Base-by-base conservation (phyloP, 64 coral and sea anemone genomes). In the Cladopsammia gracilis region DNA sequence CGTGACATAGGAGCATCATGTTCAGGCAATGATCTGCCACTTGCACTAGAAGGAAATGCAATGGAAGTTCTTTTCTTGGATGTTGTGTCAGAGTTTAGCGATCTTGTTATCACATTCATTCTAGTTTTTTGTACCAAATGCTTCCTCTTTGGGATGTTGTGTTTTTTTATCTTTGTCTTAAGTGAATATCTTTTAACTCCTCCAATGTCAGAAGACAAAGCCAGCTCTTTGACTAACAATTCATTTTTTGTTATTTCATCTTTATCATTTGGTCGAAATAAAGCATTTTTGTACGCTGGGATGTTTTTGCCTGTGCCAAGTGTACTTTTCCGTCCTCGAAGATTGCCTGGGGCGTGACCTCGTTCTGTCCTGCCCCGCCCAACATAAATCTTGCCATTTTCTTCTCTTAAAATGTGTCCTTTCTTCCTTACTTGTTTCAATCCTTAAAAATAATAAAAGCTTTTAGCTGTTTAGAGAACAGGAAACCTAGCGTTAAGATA, bases 21-120 rank as follows among this genome's bases (percentile, higher is more conserved):
- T 10, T 25, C 80, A 67, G 61, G 45, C 9, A 50, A 12, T 11
- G 60, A 20, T 68, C 12, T 51, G 22, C 10, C 80, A 49, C 19
- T 22, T 68, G 10, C 4, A 13, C 6, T 9, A 14, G 26, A 64
- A 46, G 80, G 80, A 46, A 50, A 50, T 13, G 62, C 19, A 65
- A 84, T 84, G 23, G 62, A 84, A 16, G 92, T 84, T 25, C 92
- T 89, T 72, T 94, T 94, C 34, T 89, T 67, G 24, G 78, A 25
- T 4, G 20, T 44, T 20, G 15, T 64, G 50, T 64, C 45, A 22
- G 61, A 65, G 43, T n/a, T 23, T n/a, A 18, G 12, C 3, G 26
- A 9, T 4, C 18, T 15, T 50, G 2, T 10, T 43, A 18, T 19
- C 7, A 1, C 25, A 48, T 65, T 83, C 20, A 4, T 50, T 68